phyloP scores from a whole-genome alignment of 2,113 vertebrate species.

The Platichthys stellatus region DNA sequence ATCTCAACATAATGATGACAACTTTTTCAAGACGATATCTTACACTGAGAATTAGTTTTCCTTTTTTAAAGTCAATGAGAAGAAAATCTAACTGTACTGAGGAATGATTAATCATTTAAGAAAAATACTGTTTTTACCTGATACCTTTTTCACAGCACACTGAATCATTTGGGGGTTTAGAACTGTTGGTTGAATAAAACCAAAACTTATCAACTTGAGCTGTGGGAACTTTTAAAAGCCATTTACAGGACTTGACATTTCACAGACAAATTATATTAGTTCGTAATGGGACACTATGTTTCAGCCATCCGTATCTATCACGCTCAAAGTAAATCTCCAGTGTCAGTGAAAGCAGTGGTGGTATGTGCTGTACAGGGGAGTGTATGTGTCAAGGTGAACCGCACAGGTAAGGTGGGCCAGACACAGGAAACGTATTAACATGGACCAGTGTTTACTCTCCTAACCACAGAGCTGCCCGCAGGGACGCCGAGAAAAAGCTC shows the following conservation, averaged over 20 bases:
- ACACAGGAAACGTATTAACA: constrained; percentile 80
- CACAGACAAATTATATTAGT: background rate
- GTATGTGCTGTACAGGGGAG: constrained; percentile 22
- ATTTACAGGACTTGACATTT: no score
- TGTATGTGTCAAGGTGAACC: constrained; percentile 50
- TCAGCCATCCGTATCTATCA: constrained; percentile 12
- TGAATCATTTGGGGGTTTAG: background rate
- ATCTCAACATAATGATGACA: no score
- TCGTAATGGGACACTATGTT: background rate
- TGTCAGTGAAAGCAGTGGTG: constrained; percentile 15
- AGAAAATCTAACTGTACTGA: no score
- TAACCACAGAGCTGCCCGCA: constrained; percentile 75
- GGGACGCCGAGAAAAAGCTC: constrained; percentile 68
- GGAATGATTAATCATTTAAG: no score
- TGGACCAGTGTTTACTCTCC: constrained; percentile 79
- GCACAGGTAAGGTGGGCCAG: constrained; percentile 75
- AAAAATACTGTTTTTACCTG: no score
- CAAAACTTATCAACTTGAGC: background rate
- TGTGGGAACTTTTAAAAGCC: background rate
- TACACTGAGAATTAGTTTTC: no score
- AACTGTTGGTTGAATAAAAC: background rate
- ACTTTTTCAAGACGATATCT: no score
- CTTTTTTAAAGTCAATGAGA: no score
- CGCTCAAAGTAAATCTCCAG: constrained; percentile 2
- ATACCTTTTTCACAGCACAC: background rate